These are phyloP conservation scores for Heliothis peltigera DNA, from an alignment of 2,888 invertebrate genomes.

Conservation along the genomic window DNA sequence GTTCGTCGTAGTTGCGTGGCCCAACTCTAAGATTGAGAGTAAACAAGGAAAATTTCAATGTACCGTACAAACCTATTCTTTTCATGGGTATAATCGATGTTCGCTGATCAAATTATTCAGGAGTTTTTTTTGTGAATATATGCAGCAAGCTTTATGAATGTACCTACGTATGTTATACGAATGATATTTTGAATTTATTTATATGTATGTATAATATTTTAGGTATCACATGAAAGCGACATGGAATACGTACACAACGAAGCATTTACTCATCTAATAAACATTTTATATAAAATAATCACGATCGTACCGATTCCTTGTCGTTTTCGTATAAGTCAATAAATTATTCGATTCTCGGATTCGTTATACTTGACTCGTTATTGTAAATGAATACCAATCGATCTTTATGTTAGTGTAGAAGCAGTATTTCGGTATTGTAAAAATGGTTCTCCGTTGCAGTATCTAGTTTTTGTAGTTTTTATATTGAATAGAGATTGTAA, in stretches of 20 bases:
- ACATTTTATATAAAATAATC: constrained; percentile 64
- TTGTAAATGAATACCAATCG: constrained; percentile 80
- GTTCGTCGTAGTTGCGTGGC: constrained; percentile 7
- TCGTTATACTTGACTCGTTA: constrained; percentile 77
- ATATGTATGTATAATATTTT: constrained; percentile 78
- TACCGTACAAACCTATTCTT: too few relatives aligned
- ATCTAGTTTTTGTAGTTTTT: constrained; percentile 84
- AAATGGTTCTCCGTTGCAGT: constrained; percentile 80
- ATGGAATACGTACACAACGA: constrained; percentile 69
- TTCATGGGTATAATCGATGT: constrained; percentile 54
- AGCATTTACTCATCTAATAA: constrained; percentile 77
- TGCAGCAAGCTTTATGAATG: constrained; percentile 82
- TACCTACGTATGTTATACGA: constrained; percentile 79
- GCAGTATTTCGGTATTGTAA: constrained; percentile 86
- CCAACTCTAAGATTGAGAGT: constrained; percentile 20
- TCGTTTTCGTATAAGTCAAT: constrained; percentile 77
- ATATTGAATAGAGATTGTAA: constrained; percentile 80
- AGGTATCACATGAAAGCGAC: constrained; percentile 76
- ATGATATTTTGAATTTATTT: constrained; percentile 81
- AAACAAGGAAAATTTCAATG: constrained; percentile 16
- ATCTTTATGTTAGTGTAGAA: constrained; percentile 81
- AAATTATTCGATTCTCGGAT: constrained; percentile 76
- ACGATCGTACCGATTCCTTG: constrained; percentile 72
- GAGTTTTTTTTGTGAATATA: constrained; percentile 72
- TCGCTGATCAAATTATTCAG: constrained; percentile 70